Percentiles rank a stretch among this genome's conserved stretches.
Evolutionary conservation across 2,113 vertebrate species (phyloP).

Genomic region (Lophotis ruficrista): DNA sequence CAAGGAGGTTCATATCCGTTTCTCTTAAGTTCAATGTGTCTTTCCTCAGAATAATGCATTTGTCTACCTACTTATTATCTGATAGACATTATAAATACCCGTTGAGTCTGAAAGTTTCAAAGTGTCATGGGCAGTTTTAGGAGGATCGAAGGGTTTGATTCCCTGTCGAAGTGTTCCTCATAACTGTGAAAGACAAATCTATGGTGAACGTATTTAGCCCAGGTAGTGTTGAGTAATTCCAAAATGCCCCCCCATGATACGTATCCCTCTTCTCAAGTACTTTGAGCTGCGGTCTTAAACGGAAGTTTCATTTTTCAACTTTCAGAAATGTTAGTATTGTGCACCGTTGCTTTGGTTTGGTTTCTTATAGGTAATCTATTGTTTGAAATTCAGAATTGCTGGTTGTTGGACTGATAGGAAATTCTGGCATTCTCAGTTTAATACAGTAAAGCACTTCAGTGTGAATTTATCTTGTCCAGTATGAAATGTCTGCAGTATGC

Average conservation of each 20-base stretch:
- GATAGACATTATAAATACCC: background rate
- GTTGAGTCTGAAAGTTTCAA: background rate
- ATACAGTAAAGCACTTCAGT: background rate
- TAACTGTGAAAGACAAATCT: background rate
- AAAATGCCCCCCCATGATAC: background rate
- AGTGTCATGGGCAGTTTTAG: background rate
- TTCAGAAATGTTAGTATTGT: background rate
- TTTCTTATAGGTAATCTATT: background rate
- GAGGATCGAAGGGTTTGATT: background rate
- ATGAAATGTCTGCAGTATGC: background rate
- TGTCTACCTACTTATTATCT: background rate
- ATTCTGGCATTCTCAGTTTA: background rate
- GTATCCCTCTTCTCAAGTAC: background rate
- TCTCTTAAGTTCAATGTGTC: background rate
- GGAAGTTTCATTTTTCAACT: background rate
- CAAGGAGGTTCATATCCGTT: constrained; percentile 3
- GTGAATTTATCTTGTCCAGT: background rate
- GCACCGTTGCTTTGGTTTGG: background rate
- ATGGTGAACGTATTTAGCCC: background rate
- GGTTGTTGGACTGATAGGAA: background rate
- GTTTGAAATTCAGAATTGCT: background rate
- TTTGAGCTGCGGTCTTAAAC: background rate
- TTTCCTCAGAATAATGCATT: background rate
- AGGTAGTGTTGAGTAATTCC: background rate
- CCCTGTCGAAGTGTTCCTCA: background rate